phyloP scores from a whole-genome alignment of 2,888 invertebrate species.

The Onchidella celtica region DNA sequence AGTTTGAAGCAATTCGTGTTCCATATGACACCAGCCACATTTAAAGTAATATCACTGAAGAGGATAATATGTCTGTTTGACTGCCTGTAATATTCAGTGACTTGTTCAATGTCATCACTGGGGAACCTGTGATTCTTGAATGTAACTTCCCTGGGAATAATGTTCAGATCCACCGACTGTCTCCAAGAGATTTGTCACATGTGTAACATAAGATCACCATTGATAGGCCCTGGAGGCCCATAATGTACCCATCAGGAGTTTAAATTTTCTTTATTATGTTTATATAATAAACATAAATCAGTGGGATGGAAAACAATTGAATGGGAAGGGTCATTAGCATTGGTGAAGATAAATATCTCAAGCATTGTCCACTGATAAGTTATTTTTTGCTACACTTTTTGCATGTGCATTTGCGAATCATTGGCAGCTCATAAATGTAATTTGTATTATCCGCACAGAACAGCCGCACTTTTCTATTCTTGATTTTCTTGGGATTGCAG shows the following conservation, averaged over 20 bases:
- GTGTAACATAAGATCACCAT: slow-evolving; percentile 10
- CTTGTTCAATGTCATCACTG: too few relatives aligned
- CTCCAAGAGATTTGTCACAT: too few relatives aligned
- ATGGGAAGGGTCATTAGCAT: too few relatives aligned
- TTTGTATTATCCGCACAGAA: slow-evolving; percentile 93
- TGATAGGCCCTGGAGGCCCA: not conserved
- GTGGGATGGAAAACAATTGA: not conserved
- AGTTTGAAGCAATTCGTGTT: too few relatives aligned
- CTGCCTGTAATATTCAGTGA: too few relatives aligned
- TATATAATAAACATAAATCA: slow-evolving; percentile 22
- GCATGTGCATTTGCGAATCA: slow-evolving; percentile 98
- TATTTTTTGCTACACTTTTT: slow-evolving; percentile 76
- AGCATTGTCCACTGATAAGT: not conserved
- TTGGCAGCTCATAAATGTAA: slow-evolving; percentile 97
- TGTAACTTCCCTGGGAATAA: too few relatives aligned
- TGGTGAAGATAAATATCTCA: too few relatives aligned
- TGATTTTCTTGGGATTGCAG: slow-evolving; percentile 94
- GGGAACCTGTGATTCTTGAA: too few relatives aligned
- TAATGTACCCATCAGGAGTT: slow-evolving; percentile 10
- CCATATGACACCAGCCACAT: too few relatives aligned
- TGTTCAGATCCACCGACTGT: too few relatives aligned
- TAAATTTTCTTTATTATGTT: slow-evolving; percentile 1
- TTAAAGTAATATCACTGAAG: too few relatives aligned
- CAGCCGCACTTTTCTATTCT: slow-evolving; percentile 95
- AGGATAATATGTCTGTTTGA: too few relatives aligned